These are phyloP conservation scores for Schizothorax lantsangensis DNA, from an alignment of 2,797 vertebrate species.

Conservation along the genomic window DNA sequence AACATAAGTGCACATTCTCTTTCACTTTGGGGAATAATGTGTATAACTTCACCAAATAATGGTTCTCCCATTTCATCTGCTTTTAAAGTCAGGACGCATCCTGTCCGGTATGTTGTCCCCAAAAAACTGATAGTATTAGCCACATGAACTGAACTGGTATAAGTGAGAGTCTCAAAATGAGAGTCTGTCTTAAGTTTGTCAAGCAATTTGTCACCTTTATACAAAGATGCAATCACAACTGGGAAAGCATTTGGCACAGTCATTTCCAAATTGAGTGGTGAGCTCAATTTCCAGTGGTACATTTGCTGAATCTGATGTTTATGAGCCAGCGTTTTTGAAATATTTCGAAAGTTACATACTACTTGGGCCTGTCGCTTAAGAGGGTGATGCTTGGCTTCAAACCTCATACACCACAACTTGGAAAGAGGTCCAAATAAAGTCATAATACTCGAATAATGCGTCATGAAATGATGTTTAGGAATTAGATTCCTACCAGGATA, in stretches of 20 bases:
- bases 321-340: neutral
- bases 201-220: neutral
- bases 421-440: neutral
- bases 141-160: conserved; percentile 1
- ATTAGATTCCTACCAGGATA: neutral
- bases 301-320: neutral
- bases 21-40: neutral
- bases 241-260: neutral
- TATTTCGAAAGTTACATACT: neutral
- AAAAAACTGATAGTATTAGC: neutral
- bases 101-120: neutral
- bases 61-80: neutral
- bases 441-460: neutral
- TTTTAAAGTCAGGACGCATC: neutral
- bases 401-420: neutral
- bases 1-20: neutral
- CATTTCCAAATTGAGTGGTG: neutral
- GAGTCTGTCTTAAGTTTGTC: neutral
- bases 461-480: neutral
- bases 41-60: conserved; percentile 17
- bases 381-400: neutral
- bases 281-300: neutral
- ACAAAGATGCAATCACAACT: neutral
- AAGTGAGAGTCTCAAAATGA: neutral
- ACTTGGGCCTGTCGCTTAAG: neutral